These are phyloP conservation scores for Perca flavescens DNA, from an alignment of 2,113 vertebrate species.

Conservation along the genomic window DNA sequence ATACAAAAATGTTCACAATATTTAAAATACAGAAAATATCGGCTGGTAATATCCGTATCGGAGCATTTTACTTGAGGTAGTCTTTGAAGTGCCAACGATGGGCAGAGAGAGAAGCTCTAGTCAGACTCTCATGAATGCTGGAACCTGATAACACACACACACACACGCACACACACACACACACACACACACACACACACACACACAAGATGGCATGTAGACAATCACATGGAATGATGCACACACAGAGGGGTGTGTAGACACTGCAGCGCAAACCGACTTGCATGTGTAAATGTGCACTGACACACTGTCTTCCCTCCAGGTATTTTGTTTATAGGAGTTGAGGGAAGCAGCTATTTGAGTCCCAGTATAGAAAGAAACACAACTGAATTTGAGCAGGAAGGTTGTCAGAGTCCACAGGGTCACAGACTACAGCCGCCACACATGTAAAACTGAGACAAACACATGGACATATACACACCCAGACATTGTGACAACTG, in stretches of 20 bases:
- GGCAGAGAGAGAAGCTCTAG: constrained; percentile 57
- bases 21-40: neutral
- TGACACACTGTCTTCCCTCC: constrained; percentile 49
- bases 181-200: constrained; percentile 4
- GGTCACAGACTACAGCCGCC: constrained; percentile 3
- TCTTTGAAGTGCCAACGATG: constrained; percentile 63
- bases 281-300: neutral
- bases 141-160: constrained; percentile 73
- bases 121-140: constrained; percentile 67
- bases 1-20: neutral
- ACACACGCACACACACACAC: constrained; percentile 19
- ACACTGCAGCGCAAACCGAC: constrained; percentile 9
- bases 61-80: constrained; percentile 31
- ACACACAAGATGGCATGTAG: constrained; percentile 34
- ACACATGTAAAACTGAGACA: neutral
- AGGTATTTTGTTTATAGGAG: constrained; percentile 69
- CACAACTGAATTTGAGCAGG: constrained; percentile 41
- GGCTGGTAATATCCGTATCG: constrained; percentile 11
- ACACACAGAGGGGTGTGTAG: constrained; percentile 16
- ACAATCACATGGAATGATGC: constrained; percentile 36
- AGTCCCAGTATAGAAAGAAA: constrained; percentile 35
- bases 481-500: constrained; percentile 6
- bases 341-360: constrained; percentile 44
- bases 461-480: neutral
- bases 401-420: constrained; percentile 22